Conservation (phyloP, 2,888 invertebrate genomes). For the Thecocarcelia acutangulata region DNA sequence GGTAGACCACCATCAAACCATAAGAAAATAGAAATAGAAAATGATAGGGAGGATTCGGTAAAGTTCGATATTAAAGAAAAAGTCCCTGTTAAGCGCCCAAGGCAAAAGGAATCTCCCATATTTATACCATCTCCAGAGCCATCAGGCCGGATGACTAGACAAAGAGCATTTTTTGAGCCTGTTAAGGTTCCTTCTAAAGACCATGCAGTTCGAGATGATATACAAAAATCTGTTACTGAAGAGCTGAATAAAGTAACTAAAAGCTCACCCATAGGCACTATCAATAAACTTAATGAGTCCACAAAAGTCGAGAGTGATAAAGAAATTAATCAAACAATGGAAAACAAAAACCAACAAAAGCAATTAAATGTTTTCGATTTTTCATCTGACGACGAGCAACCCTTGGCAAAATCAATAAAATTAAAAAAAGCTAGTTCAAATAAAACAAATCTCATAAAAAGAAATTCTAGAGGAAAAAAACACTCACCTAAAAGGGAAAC, state of each 20-base stretch:
- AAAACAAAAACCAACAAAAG: slow-evolving; percentile 69
- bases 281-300: slow-evolving; percentile 13
- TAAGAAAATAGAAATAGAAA: slow-evolving; percentile 69
- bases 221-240: slow-evolving; percentile 17
- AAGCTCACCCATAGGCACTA: not conserved
- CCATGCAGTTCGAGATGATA: slow-evolving; percentile 10
- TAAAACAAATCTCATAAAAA: slow-evolving; percentile 64
- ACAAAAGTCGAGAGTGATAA: slow-evolving; percentile 22
- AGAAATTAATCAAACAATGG: slow-evolving; percentile 7
- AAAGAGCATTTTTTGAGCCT: slow-evolving; percentile 80
- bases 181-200: slow-evolving; percentile 77
- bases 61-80: slow-evolving; percentile 70
- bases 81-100: slow-evolving; percentile 75
- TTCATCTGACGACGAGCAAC: slow-evolving; percentile 84
- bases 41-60: slow-evolving; percentile 56
- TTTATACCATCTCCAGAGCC: slow-evolving; percentile 80
- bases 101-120: slow-evolving; percentile 79
- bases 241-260: slow-evolving; percentile 29
- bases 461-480: slow-evolving; percentile 66
- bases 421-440: slow-evolving; percentile 73
- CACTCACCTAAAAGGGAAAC: slow-evolving; percentile 37
- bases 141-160: slow-evolving; percentile 80
- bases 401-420: slow-evolving; percentile 81
- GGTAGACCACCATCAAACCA: slow-evolving; percentile 72
- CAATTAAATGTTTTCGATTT: slow-evolving; percentile 80